Percentiles rank a stretch among this genome's conserved stretches.
Conservation (phyloP, 2,888 invertebrate species). For the Eretmocerus hayati region DNA sequence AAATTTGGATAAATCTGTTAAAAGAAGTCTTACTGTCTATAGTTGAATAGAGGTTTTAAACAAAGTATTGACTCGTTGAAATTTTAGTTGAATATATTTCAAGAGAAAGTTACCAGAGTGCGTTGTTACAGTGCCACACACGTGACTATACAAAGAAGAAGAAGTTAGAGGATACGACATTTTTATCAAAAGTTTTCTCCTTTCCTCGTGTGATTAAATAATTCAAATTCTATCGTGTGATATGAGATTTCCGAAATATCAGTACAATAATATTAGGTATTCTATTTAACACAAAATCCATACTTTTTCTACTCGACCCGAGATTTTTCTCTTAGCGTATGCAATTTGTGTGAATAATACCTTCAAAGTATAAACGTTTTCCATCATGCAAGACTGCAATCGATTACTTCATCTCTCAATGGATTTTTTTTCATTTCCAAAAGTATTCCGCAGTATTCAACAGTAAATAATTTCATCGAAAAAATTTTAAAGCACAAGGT, state of each 20-base stretch:
- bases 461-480: too few species aligned
- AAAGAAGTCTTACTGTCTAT: slow-evolving; percentile 17
- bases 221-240: too few species aligned
- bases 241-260: too few species aligned
- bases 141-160: too few species aligned
- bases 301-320: slow-evolving; percentile 17
- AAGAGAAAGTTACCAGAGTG: slow-evolving; percentile 1
- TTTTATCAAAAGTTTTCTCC: slow-evolving; percentile 3
- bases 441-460: too few species aligned
- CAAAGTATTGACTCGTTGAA: slow-evolving; percentile 18
- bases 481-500: too few species aligned
- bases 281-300: slow-evolving; percentile 14
- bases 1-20: slow-evolving; percentile 15
- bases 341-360: slow-evolving; percentile 11
- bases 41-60: too few species aligned
- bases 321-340: slow-evolving; percentile 13
- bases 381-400: slow-evolving; percentile 18
- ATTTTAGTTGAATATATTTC: slow-evolving; percentile 14
- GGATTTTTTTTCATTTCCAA: too few species aligned
- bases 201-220: too few species aligned
- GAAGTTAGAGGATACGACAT: slow-evolving; percentile 9
- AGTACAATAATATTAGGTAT: slow-evolving; percentile 10
- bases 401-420: too few species aligned
- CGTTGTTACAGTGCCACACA: slow-evolving; percentile 12
- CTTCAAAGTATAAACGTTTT: too few species aligned